phyloP scores from a whole-genome alignment of 2,888 invertebrate species.

The Disparrhopalites patrizii region DNA sequence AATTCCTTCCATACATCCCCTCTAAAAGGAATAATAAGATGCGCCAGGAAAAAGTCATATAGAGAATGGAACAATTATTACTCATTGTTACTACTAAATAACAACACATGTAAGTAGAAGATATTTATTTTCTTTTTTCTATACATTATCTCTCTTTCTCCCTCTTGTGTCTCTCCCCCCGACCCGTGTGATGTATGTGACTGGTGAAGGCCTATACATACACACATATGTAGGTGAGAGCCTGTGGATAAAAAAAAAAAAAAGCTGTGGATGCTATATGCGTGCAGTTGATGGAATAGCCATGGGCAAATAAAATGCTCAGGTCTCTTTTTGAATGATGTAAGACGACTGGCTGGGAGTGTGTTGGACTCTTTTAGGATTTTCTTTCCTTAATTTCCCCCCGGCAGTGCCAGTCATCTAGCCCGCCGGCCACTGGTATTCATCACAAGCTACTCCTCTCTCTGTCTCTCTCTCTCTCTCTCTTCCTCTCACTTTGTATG shows the following conservation, averaged over 20 bases:
- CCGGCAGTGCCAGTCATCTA: conserved; percentile 33
- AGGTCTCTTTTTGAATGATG: conserved; percentile 15
- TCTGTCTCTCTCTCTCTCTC: conserved; percentile 1
- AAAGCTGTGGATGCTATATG: background rate
- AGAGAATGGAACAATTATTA: no score
- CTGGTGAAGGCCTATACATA: conserved; percentile 7
- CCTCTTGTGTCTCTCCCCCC: no score
- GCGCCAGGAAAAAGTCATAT: no score
- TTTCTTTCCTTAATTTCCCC: conserved; percentile 19
- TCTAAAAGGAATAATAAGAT: no score
- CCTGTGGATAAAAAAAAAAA: no score
- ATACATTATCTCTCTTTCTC: background rate
- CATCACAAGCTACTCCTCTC: conserved; percentile 8
- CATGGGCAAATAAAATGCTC: conserved; percentile 22
- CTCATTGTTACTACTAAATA: no score
- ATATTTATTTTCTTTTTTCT: conserved; percentile 5
- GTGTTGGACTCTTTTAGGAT: conserved; percentile 16
- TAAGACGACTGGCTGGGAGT: conserved; percentile 1
- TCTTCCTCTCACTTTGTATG: background rate
- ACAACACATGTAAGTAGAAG: background rate
- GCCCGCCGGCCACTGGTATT: conserved; percentile 25
- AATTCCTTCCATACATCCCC: no score
- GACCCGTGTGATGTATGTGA: conserved; percentile 11
- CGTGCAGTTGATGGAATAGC: conserved; percentile 13
- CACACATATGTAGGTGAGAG: conserved; percentile 14